phyloP scores from a whole-genome alignment of 2,797 vertebrate species.

The Neopelma chrysocephalum region DNA sequence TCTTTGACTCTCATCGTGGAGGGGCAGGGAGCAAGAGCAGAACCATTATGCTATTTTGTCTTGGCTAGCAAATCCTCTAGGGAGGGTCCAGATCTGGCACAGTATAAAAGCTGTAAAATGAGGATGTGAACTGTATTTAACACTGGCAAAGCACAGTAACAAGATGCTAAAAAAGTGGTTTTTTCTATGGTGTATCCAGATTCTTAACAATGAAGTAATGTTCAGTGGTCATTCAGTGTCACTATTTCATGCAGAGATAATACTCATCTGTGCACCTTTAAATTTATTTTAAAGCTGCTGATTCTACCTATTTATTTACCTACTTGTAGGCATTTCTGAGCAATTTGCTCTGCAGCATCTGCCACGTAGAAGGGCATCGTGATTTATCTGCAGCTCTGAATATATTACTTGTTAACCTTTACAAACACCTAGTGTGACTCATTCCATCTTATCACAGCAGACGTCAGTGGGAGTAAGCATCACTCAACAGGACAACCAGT shows the following conservation, averaged over 20 bases:
- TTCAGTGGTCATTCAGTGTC: not conserved
- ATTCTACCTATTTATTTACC: slow-evolving; percentile 47
- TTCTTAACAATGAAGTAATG: not conserved
- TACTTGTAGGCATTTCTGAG: slow-evolving; percentile 48
- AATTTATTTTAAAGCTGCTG: slow-evolving; percentile 13
- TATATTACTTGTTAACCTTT: slow-evolving; percentile 70
- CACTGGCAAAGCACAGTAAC: not conserved
- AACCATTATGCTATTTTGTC: not conserved
- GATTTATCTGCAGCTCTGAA: slow-evolving; percentile 60
- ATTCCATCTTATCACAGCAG: slow-evolving; percentile 67
- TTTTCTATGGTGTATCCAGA: not conserved
- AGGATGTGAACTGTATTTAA: not conserved
- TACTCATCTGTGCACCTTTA: not conserved
- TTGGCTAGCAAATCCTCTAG: not conserved
- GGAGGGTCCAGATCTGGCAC: not conserved
- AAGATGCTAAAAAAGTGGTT: not conserved
- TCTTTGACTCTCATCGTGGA: not conserved
- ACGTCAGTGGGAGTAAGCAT: slow-evolving; percentile 65
- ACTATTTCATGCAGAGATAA: not conserved
- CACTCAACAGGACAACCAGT: slow-evolving; percentile 54
- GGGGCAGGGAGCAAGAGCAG: not conserved
- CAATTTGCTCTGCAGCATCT: slow-evolving; percentile 44
- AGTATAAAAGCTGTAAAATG: not conserved
- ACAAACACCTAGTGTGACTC: slow-evolving; percentile 66
- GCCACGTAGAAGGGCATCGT: slow-evolving; percentile 19